Evolutionary conservation across 1,140 invertebrate genomes (phyloP).

Genomic region (Coptotermes formosanus): DNA sequence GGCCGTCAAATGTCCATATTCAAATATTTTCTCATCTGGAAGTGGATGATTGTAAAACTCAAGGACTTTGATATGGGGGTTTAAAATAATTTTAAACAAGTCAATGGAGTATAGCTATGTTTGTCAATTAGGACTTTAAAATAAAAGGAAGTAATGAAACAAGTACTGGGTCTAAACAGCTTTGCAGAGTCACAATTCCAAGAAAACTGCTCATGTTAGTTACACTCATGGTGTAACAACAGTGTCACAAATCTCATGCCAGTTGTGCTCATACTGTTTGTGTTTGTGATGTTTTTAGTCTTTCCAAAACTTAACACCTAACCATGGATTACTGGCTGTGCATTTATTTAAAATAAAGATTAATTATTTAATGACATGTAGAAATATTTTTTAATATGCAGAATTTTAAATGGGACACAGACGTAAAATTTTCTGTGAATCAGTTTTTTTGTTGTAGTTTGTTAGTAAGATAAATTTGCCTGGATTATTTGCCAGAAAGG

Average conservation of each 20-base stretch:
- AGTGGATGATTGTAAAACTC: neutral
- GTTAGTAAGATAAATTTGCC: neutral
- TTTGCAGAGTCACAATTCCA: neutral
- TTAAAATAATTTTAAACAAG: neutral
- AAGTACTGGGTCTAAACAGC: neutral
- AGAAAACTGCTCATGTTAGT: neutral
- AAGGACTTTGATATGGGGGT: neutral
- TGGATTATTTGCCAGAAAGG: neutral
- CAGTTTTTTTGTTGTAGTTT: neutral
- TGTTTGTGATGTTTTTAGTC: neutral
- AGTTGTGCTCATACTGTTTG: neutral
- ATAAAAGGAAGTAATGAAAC: neutral
- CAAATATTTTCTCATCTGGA: neutral
- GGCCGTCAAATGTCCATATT: neutral
- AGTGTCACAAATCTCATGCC: neutral
- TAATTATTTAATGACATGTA: neutral
- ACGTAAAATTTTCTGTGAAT: neutral
- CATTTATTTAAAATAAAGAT: neutral
- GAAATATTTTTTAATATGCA: neutral
- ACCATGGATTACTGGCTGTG: neutral
- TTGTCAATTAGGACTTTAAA: constrained; percentile 17
- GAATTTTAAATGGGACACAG: neutral
- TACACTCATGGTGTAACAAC: neutral
- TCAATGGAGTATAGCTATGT: neutral
- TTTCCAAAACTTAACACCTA: constrained; percentile 1